A percentile compares a stretch with the other conserved stretches of the same genome.
phyloP scores from a whole-genome alignment of 2,888 invertebrate genomes.

The Platycnemis pennipes region DNA sequence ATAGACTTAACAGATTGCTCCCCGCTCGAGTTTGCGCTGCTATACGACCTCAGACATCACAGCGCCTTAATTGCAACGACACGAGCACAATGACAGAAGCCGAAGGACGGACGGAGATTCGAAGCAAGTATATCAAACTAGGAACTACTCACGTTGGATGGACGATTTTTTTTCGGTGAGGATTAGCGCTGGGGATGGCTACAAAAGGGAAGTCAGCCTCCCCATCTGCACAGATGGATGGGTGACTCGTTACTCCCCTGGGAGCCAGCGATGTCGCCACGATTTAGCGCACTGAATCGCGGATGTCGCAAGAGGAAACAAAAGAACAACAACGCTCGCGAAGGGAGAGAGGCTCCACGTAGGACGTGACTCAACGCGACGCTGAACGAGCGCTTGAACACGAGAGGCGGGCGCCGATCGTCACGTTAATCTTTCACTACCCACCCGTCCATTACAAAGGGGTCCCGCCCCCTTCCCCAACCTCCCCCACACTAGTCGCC shows the following conservation, averaged over 20 bases:
- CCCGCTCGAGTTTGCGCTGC: too few species aligned
- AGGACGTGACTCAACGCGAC: constrained; percentile 12
- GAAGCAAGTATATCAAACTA: too few species aligned
- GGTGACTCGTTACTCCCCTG: background rate
- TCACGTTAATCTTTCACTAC: background rate
- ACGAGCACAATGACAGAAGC: too few species aligned
- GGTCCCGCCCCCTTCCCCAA: background rate
- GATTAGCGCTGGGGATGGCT: too few species aligned
- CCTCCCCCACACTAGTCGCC: background rate
- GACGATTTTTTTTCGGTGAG: too few species aligned
- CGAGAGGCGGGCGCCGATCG: background rate
- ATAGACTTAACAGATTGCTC: too few species aligned
- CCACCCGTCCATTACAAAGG: background rate
- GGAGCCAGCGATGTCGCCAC: background rate
- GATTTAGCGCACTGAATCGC: constrained; percentile 12
- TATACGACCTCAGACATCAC: too few species aligned
- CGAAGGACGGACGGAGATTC: too few species aligned
- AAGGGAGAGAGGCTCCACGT: background rate
- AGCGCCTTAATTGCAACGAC: too few species aligned
- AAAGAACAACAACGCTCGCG: constrained; percentile 8
- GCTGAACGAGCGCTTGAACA: background rate
- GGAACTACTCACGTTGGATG: too few species aligned
- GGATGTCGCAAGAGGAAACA: constrained; percentile 23
- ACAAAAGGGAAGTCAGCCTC: too few species aligned
- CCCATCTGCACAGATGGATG: too few species aligned